phyloP scores from a whole-genome alignment of 2,888 invertebrate genomes.

The Hecatera dysodea region DNA sequence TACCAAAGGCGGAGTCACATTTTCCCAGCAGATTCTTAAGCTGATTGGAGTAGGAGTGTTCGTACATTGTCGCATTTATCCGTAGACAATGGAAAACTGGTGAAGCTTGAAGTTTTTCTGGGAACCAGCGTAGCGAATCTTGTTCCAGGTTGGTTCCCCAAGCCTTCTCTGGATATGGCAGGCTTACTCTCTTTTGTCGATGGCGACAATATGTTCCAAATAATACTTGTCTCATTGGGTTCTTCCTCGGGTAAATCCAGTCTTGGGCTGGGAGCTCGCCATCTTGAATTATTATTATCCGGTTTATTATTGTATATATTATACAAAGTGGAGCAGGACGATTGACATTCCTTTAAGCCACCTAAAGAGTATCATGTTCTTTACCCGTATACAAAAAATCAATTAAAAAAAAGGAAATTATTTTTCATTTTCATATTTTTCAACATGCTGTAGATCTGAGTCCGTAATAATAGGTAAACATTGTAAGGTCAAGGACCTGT shows the following conservation, averaged over 20 bases:
- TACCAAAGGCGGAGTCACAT: background rate
- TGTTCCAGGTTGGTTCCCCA: conserved; percentile 3
- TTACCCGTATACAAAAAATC: too few relatives aligned
- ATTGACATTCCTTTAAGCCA: too few relatives aligned
- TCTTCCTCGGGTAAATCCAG: background rate
- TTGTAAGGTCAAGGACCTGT: too few relatives aligned
- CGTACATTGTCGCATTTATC: background rate
- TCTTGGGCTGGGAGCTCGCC: background rate
- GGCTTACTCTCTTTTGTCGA: background rate
- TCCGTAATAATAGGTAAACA: too few relatives aligned
- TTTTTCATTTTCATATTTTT: too few relatives aligned
- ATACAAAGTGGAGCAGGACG: too few relatives aligned
- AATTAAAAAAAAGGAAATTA: too few relatives aligned
- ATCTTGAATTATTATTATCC: background rate
- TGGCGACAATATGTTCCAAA: conserved; percentile 1
- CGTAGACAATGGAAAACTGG: background rate
- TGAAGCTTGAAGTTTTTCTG: conserved; percentile 2
- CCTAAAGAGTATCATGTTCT: too few relatives aligned
- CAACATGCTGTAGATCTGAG: too few relatives aligned
- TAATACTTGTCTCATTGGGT: background rate
- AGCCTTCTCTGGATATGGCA: background rate
- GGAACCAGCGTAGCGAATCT: background rate
- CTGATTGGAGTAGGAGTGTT: background rate
- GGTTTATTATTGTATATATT: too few relatives aligned
- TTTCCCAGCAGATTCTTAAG: background rate